Percentiles rank a stretch among this genome's conserved stretches.
These are phyloP conservation scores for Zonotrichia albicollis DNA, from an alignment of 2,797 vertebrate species.

Conservation along the genomic window DNA sequence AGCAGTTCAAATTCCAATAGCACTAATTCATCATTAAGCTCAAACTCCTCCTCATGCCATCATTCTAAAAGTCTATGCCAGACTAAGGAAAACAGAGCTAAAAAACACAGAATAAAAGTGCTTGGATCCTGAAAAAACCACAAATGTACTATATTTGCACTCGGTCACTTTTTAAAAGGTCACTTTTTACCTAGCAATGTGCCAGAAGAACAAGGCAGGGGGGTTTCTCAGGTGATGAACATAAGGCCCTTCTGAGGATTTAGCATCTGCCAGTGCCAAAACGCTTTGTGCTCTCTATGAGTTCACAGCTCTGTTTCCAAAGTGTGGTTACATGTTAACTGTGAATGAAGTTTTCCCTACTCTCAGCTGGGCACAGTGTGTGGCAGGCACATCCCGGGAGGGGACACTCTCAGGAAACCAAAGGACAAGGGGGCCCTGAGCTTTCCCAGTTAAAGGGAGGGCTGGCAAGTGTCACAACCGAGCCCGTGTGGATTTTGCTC, in stretches of 20 bases:
- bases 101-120: background rate
- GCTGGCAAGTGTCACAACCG: background rate
- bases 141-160: background rate
- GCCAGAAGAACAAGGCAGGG: background rate
- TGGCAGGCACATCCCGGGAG: background rate
- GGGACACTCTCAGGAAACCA: background rate
- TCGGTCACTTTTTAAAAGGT: background rate
- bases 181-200: background rate
- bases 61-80: background rate
- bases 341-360: background rate
- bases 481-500: background rate
- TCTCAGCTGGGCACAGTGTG: background rate
- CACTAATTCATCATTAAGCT: constrained; percentile 47
- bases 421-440: background rate
- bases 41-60: background rate
- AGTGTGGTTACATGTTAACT: accelerated
- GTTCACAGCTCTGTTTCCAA: background rate
- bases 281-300: background rate
- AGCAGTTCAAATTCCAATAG: constrained; percentile 66
- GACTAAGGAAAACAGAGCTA: background rate
- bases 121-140: background rate
- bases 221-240: background rate
- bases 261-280: background rate
- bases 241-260: background rate
- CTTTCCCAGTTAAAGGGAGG: background rate